Evolutionary conservation across 1,140 invertebrate genomes (phyloP).

Genomic region (Drosophila hydei): DNA sequence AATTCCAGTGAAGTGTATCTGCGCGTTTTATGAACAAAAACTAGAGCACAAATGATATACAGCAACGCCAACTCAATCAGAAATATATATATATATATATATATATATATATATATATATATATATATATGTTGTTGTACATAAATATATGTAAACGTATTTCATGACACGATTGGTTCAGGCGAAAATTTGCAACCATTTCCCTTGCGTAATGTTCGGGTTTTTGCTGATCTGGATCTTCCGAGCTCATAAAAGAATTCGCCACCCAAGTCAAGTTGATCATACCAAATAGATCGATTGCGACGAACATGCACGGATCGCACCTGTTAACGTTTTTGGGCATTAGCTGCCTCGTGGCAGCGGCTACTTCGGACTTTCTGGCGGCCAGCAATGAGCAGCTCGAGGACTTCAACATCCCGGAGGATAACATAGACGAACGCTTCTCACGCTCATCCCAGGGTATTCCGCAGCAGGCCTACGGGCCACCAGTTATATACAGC

Average conservation of each 20-base stretch:
- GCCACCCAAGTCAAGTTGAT: slow-evolving; percentile 14
- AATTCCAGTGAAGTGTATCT: slow-evolving; percentile 14
- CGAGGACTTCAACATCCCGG: slow-evolving; percentile 42
- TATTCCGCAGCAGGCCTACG: slow-evolving; percentile 55
- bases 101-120: not conserved
- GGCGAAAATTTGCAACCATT: slow-evolving; percentile 18
- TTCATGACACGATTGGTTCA: too few relatives aligned
- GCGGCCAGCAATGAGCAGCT: slow-evolving; percentile 27
- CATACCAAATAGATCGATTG: slow-evolving; percentile 14
- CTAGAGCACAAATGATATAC: slow-evolving; percentile 25
- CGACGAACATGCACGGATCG: slow-evolving; percentile 46
- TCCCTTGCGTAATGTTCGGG: slow-evolving; percentile 43
- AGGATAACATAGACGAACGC: slow-evolving; percentile 42
- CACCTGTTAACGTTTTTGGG: slow-evolving; percentile 38
- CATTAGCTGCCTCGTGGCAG: slow-evolving; percentile 43
- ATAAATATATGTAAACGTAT: too few relatives aligned
- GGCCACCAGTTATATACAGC: slow-evolving; percentile 54
- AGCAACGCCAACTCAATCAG: slow-evolving; percentile 14
- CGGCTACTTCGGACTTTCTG: not conserved
- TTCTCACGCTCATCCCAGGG: slow-evolving; percentile 20
- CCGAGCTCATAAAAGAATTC: slow-evolving; percentile 53
- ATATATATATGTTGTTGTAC: slow-evolving; percentile 6
- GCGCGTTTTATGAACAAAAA: not conserved
- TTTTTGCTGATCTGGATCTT: slow-evolving; percentile 57
- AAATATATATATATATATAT: not conserved